Conservation (phyloP, 1,140 invertebrate species). For the Fragariocoptes setiger region DNA sequence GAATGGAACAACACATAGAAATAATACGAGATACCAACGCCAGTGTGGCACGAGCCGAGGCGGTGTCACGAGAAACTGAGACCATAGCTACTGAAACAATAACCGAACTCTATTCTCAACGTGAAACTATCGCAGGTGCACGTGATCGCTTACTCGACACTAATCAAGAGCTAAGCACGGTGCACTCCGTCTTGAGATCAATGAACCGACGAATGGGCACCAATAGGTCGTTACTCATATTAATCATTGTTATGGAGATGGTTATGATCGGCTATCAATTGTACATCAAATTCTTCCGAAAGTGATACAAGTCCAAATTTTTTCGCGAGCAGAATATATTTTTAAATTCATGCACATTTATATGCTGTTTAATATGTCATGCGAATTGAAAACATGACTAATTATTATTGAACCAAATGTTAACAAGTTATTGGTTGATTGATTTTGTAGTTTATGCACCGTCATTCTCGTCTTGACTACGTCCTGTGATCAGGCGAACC, state of each 20-base stretch:
- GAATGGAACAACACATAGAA: not conserved
- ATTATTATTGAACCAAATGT: too few relatives aligned
- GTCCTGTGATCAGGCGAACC: slow-evolving; percentile 49
- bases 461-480: not conserved
- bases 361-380: too few relatives aligned
- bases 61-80: not conserved
- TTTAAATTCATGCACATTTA: too few relatives aligned
- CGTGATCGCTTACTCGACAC: not conserved
- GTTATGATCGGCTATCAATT: not conserved
- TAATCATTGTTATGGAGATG: not conserved
- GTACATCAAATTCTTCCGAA: not conserved
- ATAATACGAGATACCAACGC: not conserved
- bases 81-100: not conserved
- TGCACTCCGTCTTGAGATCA: not conserved
- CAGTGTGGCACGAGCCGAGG: not conserved
- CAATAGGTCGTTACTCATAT: not conserved
- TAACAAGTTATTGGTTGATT: too few relatives aligned
- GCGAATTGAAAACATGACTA: too few relatives aligned
- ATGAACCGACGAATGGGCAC: not conserved
- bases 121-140: not conserved
- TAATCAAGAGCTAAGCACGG: not conserved
- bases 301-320: too few relatives aligned
- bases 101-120: not conserved
- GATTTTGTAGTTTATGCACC: too few relatives aligned
- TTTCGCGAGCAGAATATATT: too few relatives aligned